A percentile compares a stretch with the other conserved stretches of the same genome.
Evolutionary conservation across 2,797 vertebrate species (phyloP).

Genomic region (Furcifer pardalis): DNA sequence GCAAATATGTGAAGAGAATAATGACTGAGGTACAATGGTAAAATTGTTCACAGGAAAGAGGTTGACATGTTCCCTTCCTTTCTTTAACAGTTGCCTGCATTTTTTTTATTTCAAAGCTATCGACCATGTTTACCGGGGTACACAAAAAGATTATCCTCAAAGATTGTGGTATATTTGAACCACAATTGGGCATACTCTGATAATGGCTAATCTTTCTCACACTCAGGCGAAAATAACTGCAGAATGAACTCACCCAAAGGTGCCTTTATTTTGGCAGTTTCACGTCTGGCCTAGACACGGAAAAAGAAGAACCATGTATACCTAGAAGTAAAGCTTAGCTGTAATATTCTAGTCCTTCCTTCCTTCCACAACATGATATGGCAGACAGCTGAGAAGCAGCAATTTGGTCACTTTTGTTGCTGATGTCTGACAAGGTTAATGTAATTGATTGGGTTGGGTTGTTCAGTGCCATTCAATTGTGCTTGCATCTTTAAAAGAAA

Average conservation of each 20-base stretch:
- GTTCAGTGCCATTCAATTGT: background rate
- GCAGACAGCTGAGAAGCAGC: background rate
- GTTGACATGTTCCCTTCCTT: background rate
- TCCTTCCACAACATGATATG: background rate
- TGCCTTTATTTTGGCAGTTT: too few species aligned
- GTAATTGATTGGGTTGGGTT: background rate
- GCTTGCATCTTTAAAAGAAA: background rate
- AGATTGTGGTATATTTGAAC: too few species aligned
- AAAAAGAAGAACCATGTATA: background rate
- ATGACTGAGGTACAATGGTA: background rate
- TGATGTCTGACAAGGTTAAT: background rate
- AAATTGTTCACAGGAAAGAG: background rate
- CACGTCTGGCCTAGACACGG: too few species aligned
- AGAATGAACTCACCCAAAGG: too few species aligned
- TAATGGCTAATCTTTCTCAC: too few species aligned
- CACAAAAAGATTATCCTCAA: too few species aligned
- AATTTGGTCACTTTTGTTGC: background rate
- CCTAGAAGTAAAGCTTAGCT: background rate
- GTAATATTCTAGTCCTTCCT: background rate
- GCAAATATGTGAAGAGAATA: background rate
- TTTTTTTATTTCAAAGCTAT: background rate
- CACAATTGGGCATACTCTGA: too few species aligned
- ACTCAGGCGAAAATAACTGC: too few species aligned
- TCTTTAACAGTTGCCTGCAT: background rate
- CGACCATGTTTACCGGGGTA: too few species aligned